phyloP scores from a whole-genome alignment of 2,797 vertebrate genomes.

The Catharus ustulatus region DNA sequence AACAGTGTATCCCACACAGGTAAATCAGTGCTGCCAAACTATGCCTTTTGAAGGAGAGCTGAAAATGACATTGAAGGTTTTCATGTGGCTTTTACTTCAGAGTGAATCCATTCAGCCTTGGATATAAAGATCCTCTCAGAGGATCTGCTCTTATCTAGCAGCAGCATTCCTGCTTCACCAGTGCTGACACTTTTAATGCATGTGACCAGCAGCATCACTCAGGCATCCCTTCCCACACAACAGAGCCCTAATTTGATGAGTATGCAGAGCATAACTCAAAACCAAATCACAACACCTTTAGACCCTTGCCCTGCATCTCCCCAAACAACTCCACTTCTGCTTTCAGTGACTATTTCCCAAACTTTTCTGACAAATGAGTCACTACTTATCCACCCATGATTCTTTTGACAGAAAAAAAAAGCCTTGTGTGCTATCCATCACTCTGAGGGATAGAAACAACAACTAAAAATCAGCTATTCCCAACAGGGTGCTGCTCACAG shows the following conservation, averaged over 20 bases:
- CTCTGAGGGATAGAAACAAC: not conserved
- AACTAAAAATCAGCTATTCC: not conserved
- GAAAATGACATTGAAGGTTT: slow-evolving; percentile 10
- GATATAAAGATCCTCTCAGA: not conserved
- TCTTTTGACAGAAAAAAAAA: not conserved
- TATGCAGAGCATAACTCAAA: not conserved
- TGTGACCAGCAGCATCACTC: not conserved
- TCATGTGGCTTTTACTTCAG: not conserved
- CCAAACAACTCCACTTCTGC: not conserved
- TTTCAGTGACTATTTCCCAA: not conserved
- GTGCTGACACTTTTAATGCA: not conserved
- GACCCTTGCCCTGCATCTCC: not conserved
- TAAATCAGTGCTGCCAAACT: slow-evolving; percentile 6
- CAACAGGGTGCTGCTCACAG: not conserved
- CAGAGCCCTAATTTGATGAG: not conserved
- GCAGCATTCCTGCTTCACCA: not conserved
- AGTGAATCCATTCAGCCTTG: not conserved
- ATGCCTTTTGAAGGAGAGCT: not conserved
- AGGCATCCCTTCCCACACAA: not conserved
- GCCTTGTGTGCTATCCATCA: not conserved
- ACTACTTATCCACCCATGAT: not conserved
- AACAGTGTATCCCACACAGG: not conserved
- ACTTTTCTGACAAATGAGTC: slow-evolving; percentile 37
- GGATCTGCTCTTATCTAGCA: not conserved
- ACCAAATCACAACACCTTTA: not conserved